These are phyloP conservation scores for Serilophus lunatus DNA, from an alignment of 2,113 vertebrate genomes.

Conservation along the genomic window DNA sequence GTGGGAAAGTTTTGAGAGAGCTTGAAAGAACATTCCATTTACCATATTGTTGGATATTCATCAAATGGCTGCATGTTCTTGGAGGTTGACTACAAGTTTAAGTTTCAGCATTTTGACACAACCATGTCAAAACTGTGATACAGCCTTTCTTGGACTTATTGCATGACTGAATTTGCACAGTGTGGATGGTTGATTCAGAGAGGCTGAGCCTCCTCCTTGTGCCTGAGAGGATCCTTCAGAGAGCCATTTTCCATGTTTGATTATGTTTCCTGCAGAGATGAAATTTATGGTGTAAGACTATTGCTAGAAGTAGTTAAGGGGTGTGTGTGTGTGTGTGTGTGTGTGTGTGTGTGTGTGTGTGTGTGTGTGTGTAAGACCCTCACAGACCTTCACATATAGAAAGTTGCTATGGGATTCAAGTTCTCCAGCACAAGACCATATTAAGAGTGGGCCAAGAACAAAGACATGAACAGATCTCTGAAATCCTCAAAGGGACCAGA, in stretches of 20 bases:
- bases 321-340: too few species aligned
- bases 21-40: not conserved
- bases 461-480: not conserved
- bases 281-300: not conserved
- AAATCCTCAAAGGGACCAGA: not conserved
- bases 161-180: not conserved
- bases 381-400: not conserved
- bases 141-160: not conserved
- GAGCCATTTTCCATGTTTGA: not conserved
- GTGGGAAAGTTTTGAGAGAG: not conserved
- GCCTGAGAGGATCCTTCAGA: not conserved
- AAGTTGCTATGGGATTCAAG: not conserved
- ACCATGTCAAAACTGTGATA: not conserved
- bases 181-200: not conserved
- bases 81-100: not conserved
- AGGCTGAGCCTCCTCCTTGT: not conserved
- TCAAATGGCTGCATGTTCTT: not conserved
- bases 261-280: not conserved
- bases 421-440: not conserved
- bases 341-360: too few species aligned
- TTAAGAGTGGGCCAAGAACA: not conserved
- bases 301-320: not conserved
- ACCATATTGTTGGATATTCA: not conserved
- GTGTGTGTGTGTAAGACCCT: too few species aligned
- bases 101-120: not conserved